These are phyloP conservation scores for Forpus xanthops DNA, from an alignment of 2,797 vertebrate species.

Conservation along the genomic window DNA sequence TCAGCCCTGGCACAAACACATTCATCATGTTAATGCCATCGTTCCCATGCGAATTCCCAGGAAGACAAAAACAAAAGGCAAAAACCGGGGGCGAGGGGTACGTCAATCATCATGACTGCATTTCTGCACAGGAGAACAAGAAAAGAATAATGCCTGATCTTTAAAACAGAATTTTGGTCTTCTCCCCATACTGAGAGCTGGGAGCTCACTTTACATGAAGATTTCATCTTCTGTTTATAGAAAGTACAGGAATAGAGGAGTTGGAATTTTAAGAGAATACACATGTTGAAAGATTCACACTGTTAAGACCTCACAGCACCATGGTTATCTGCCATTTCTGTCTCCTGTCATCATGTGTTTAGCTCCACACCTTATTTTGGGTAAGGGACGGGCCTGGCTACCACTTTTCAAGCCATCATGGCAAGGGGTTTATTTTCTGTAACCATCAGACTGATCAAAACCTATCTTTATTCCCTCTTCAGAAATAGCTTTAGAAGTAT, in stretches of 20 bases:
- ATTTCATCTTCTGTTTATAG: neutral
- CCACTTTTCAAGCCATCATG: neutral
- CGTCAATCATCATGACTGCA: neutral
- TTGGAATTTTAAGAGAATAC: neutral
- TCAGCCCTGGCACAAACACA: neutral
- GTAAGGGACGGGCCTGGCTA: neutral
- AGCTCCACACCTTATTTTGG: neutral
- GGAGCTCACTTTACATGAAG: neutral
- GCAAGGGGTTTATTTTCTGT: neutral
- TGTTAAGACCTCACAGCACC: neutral
- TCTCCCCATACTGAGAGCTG: neutral
- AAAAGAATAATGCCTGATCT: neutral
- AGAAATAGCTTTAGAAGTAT: neutral
- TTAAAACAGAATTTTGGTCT: neutral
- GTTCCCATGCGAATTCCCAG: neutral
- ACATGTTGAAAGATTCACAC: neutral
- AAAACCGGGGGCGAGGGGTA: neutral
- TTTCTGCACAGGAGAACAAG: neutral
- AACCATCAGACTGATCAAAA: neutral
- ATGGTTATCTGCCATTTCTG: neutral
- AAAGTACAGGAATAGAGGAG: neutral
- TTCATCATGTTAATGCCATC: neutral
- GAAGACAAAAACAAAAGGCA: neutral
- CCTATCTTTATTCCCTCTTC: neutral
- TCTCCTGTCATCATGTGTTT: neutral